Conservation (phyloP, 2,888 invertebrate species). For the Drosophila prostipennis region DNA sequence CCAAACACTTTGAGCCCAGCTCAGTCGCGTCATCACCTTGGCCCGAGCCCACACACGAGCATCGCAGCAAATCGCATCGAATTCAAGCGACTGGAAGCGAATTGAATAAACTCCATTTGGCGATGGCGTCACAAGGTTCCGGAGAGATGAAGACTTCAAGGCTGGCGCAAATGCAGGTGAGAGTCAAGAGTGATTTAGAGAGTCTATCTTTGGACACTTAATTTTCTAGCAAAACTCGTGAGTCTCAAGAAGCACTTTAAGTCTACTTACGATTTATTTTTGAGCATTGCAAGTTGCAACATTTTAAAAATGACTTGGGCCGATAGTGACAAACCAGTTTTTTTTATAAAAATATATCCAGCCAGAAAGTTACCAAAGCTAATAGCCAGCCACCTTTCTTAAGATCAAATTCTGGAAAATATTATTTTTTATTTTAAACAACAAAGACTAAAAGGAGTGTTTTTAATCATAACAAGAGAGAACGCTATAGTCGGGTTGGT, state of each 20-base stretch:
- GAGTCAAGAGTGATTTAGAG: slow-evolving; percentile 33
- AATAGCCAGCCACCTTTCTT: not conserved
- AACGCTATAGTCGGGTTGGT: no score
- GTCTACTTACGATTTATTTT: no score
- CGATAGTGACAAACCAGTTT: not conserved
- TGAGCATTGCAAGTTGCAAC: no score
- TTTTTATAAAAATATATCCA: not conserved
- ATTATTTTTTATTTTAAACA: not conserved
- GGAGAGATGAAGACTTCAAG: slow-evolving; percentile 82
- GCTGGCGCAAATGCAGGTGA: slow-evolving; percentile 85
- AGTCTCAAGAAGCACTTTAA: not conserved
- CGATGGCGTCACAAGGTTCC: slow-evolving; percentile 83
- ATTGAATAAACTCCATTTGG: slow-evolving; percentile 64
- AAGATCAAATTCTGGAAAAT: not conserved
- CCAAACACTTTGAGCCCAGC: slow-evolving; percentile 34
- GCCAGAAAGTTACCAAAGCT: not conserved
- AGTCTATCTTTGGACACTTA: no score
- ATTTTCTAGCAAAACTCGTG: not conserved
- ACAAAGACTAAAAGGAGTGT: not conserved
- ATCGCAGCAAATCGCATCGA: slow-evolving; percentile 29
- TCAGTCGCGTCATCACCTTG: slow-evolving; percentile 61
- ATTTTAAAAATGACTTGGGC: not conserved
- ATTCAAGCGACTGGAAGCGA: slow-evolving; percentile 19
- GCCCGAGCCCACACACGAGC: slow-evolving; percentile 59
- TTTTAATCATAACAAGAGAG: no score